These are phyloP conservation scores for Aradus depressus DNA, from an alignment of 2,888 invertebrate species.

Conservation along the genomic window DNA sequence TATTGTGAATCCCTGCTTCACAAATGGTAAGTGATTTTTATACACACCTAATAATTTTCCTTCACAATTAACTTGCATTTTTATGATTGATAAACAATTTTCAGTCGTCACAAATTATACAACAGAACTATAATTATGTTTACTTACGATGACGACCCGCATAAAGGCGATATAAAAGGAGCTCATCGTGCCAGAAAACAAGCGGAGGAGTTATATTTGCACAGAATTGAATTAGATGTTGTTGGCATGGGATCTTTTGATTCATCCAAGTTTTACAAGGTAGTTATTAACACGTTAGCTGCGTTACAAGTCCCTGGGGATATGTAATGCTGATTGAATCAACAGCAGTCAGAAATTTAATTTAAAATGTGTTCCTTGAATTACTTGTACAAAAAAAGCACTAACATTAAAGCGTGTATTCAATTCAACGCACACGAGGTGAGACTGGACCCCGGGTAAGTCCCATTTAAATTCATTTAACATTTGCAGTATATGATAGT, in stretches of 20 bases:
- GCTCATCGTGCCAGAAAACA: slow-evolving; percentile 19
- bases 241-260: slow-evolving; percentile 23
- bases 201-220: slow-evolving; percentile 18
- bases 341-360: too few species aligned
- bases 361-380: too few species aligned
- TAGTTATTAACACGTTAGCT: slow-evolving; percentile 1
- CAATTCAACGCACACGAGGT: too few species aligned
- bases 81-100: background rate
- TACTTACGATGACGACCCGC: slow-evolving; percentile 21
- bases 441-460: too few species aligned
- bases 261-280: slow-evolving; percentile 22
- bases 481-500: too few species aligned
- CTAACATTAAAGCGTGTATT: too few species aligned
- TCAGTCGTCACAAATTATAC: slow-evolving; percentile 17
- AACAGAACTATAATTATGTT: slow-evolving; percentile 22
- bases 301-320: too few species aligned
- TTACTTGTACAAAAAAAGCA: too few species aligned
- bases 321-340: too few species aligned
- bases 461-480: too few species aligned
- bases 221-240: slow-evolving; percentile 23
- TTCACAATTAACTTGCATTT: background rate
- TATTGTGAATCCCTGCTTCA: slow-evolving; percentile 20
- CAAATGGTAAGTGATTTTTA: slow-evolving; percentile 7
- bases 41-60: background rate
- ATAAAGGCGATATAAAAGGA: background rate